Base-by-base conservation (phyloP, 2,797 vertebrate genomes). In the Diplodus sargus region DNA sequence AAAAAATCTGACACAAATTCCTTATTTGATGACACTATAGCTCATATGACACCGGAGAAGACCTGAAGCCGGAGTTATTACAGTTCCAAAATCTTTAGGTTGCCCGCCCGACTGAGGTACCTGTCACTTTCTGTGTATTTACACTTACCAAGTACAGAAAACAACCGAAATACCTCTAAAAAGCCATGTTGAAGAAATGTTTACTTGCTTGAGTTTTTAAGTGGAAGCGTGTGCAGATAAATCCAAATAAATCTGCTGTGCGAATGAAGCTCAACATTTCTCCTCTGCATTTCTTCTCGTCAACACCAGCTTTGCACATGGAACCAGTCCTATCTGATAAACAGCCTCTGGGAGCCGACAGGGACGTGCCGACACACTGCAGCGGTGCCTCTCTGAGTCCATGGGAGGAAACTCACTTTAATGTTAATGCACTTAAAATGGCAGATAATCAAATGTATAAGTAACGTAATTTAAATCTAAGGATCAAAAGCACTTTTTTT, bases 21-120 rank as follows among this genome's bases (percentile, higher is more conserved):
- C 87, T 91, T 88, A 86, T 94, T 76, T 94, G 88, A 87, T 91
- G 84, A 87, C 86, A 86, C 70, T 82, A 58, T 94, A 95, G 95
- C 90, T 95, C 93, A 66, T 95, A 95, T 92, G 79, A 93, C 90
- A 95, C 95, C 75, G 82, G 88, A 83, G 95, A 95, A 83, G 91
- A 86, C 78, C 83, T 60, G 87, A 93, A 87, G 90, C 81, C 82
- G 71, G 90, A 88, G 73, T 91, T 94, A 81, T 90, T 92, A 89
- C 88, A 85, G 74, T 88, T 91, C 92, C 88, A 91, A 91, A 90
- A 69, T 87, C 71, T 90, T 78, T 92, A 92, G 86, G 74, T 91
- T 84, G 51, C 70, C 83, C 9, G 47, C 82, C 61, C 71, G 63
- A 65, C 52, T 43, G 82, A 95, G 95, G 94, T 96, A 95, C 88